Evolutionary conservation across 2,888 invertebrate genomes (phyloP).

Genomic region (Drosophila quinaria): DNA sequence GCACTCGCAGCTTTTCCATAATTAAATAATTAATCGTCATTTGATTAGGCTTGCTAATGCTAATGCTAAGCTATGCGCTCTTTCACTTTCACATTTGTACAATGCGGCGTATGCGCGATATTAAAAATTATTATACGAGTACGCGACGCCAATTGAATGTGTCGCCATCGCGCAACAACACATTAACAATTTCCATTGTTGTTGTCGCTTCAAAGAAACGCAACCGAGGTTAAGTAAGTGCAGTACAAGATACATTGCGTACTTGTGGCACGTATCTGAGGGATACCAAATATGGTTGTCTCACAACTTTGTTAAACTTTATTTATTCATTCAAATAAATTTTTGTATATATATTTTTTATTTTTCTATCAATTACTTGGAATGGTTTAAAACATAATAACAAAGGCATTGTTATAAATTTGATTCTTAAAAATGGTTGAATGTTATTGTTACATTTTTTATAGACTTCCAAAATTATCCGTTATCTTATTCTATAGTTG

Average conservation of each 20-base stretch:
- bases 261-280: conserved; percentile 52
- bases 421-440: too few species aligned
- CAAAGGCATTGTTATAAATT: too few species aligned
- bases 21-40: conserved; percentile 70
- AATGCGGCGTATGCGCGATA: conserved; percentile 49
- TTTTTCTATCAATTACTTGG: too few species aligned
- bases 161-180: conserved; percentile 30
- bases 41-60: conserved; percentile 56
- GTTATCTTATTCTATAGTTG: too few species aligned
- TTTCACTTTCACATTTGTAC: conserved; percentile 69
- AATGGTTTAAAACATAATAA: too few species aligned
- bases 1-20: conserved; percentile 63
- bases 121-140: conserved; percentile 67
- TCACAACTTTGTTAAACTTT: neutral
- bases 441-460: neutral
- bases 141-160: conserved; percentile 62
- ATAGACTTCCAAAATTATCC: neutral
- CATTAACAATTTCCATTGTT: conserved; percentile 30
- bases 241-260: conserved; percentile 34
- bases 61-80: conserved; percentile 47
- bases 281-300: conserved; percentile 29
- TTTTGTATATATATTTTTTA: too few species aligned
- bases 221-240: conserved; percentile 65
- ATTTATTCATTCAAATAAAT: conserved; percentile 1
- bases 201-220: conserved; percentile 51